Base-by-base conservation (phyloP, 2,113 vertebrate genomes). In the Meriones unguiculatus region DNA sequence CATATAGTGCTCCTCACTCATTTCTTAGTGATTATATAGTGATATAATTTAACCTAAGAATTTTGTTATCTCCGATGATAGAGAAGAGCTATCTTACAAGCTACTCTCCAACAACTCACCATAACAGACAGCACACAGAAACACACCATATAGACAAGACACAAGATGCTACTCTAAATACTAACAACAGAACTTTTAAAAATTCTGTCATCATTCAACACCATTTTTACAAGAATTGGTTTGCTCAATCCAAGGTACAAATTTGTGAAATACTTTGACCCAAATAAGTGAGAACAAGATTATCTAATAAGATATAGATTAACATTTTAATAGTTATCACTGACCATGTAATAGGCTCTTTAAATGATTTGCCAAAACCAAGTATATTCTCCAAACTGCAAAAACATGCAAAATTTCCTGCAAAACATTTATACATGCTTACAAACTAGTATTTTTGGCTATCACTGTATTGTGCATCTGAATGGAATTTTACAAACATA, bases 301-400 rank as follows among this genome's bases (percentile, higher is more conserved):
- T 90, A 11, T 85, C 52, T 93, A 96, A 76, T 54, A 93, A 95
- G 76, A 87, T 87, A 84, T 59, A 75, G 4, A n/a, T 46, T 76
- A 88, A 86, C 2, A 91, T 65, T 90, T 91, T 84, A 95, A 64
- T 82, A 82, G 91, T 67, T 67, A 70, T 62, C 32, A 59, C 30
- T 65, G 18, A 70, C 9, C 52, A 50, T 77, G 5, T 87, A 95
- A 93, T 8, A 89, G 30, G 32, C 13, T 62, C 25, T 50, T 95
- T 46, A 93, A 35, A 92, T 35, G 86, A 73, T 75, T 41, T 76
- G 25, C 32, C 73, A 62, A 88, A 96, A 90, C 1, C 2, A 69
- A 94, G 32, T 93, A 67, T 87, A 30, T 90, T 95, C 75, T 84
- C 38, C 52, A 94, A 95, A 90, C 64, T 77, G 69, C 24, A 87